phyloP scores from a whole-genome alignment of 1,140 invertebrate genomes.

The Anastatus disparis region DNA sequence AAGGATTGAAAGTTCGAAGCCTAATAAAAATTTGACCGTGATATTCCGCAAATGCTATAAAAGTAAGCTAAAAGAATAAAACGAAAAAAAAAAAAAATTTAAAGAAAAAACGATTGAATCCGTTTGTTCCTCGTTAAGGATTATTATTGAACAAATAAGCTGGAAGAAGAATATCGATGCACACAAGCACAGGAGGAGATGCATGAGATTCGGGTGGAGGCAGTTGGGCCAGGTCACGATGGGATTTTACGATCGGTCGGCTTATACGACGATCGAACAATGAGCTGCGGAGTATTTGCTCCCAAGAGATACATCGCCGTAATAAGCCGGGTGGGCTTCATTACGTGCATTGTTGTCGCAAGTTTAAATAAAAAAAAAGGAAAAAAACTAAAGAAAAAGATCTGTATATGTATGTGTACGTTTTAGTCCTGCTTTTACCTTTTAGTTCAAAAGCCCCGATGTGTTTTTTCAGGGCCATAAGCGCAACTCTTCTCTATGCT shows the following conservation, averaged over 20 bases:
- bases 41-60: background rate
- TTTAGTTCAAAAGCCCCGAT: conserved; percentile 41
- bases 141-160: conserved; percentile 58
- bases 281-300: conserved; percentile 51
- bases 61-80: background rate
- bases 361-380: no score
- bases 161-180: conserved; percentile 4
- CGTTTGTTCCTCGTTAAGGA: conserved; percentile 53
- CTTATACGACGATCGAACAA: conserved; percentile 53
- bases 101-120: background rate
- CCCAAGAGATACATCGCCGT: conserved; percentile 56
- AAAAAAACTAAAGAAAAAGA: conserved; percentile 39
- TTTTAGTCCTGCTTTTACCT: conserved; percentile 8
- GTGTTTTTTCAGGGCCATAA: conserved; percentile 7
- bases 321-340: conserved; percentile 61
- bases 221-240: conserved; percentile 47
- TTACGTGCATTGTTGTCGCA: conserved; percentile 61
- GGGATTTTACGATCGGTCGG: conserved; percentile 52
- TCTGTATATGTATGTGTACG: conserved; percentile 37
- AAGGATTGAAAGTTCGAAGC: background rate
- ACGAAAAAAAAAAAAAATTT: no score
- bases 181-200: no score
- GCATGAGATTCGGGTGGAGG: conserved; percentile 31
- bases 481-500: no score
- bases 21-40: background rate